Evolutionary conservation across 30 jellyfish, hydroid and myxozoan genomes (phyloP).

Genomic region (Aurelia aurita): DNA sequence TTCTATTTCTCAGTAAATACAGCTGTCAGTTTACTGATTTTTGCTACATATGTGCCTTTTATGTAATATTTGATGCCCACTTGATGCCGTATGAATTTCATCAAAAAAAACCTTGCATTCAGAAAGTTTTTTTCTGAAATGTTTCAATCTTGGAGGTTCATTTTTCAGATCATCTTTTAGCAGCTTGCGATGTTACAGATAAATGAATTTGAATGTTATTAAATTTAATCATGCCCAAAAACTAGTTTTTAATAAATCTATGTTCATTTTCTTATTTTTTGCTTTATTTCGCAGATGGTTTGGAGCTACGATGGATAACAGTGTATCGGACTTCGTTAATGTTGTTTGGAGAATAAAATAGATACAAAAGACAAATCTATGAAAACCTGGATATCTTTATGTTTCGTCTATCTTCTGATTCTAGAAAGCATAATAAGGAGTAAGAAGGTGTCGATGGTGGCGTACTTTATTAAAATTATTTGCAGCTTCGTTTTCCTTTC

Average conservation of each 20-base stretch:
- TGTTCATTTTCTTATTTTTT: background rate
- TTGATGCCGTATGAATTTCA: too few relatives aligned
- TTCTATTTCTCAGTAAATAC: too few relatives aligned
- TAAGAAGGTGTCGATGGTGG: background rate
- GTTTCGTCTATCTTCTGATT: too few relatives aligned
- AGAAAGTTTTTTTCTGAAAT: too few relatives aligned
- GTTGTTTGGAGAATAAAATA: background rate
- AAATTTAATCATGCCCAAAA: background rate
- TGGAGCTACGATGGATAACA: slow-evolving; percentile 79
- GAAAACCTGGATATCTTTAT: too few relatives aligned
- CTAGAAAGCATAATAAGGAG: background rate
- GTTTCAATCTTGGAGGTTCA: background rate
- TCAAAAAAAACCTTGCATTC: too few relatives aligned
- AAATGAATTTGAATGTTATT: background rate
- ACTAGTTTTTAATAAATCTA: too few relatives aligned
- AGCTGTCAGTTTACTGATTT: too few relatives aligned
- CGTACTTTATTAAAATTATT: too few relatives aligned
- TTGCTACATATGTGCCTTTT: too few relatives aligned
- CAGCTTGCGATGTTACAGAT: background rate
- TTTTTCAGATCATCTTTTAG: background rate
- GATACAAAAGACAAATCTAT: background rate
- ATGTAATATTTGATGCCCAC: too few relatives aligned
- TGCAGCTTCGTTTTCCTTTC: too few relatives aligned
- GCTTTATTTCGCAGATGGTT: slow-evolving; percentile 58
- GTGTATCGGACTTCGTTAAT: background rate